Base-by-base conservation (phyloP, 2,888 invertebrate genomes). In the Rhingia campestris region DNA sequence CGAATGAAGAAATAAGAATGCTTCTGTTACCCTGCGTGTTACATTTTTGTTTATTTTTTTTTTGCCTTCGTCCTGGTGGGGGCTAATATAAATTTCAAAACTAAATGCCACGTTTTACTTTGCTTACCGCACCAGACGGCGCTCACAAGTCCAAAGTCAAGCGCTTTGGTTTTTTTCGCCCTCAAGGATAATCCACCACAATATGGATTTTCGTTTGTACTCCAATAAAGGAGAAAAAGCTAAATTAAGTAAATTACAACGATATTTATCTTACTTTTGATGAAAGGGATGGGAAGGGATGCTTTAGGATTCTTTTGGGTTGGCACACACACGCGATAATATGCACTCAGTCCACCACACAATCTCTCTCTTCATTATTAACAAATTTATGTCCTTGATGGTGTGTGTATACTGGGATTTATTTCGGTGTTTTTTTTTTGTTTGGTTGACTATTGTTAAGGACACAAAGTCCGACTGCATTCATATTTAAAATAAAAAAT, bases 81-180 rank as follows among this genome's bases (percentile, higher is more conserved):
- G 49, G 54, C 63, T 70, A 51, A 64, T 79, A 79, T 66, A 73
- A 64, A 72, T 72, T 66, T 79, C 59, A 66, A 79, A 79, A 79
- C 53, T 73, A 66, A 79, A 54, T 61, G 51, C 64, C 66, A 73
- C 79, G 66, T 59, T 66, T 79, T 66, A 73, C 53, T 79, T 12
- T 59, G 45, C 67, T 59, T 72, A 53, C 35, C 63, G 30, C 47
- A 30, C 39, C 66, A 59, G 22, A 22, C 22, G 22, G 22, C 22
- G 2, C 59, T 63, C 64, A 33, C 49, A 39, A 47, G 10, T 22
- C 39, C 45, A 49, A n/a, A 37, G 7, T 41, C n/a, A n/a, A 4
- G 41, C 14, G 37, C 14, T 39, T 53, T 32, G 37, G 12, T 49
- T 22, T 22, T 22, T 2, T 32, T 35, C 43, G n/a, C 47, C 47